A percentile compares a stretch with the other conserved stretches of the same genome.
Conservation (phyloP, 2,113 vertebrate genomes). For the Pollimyrus isidori region DNA sequence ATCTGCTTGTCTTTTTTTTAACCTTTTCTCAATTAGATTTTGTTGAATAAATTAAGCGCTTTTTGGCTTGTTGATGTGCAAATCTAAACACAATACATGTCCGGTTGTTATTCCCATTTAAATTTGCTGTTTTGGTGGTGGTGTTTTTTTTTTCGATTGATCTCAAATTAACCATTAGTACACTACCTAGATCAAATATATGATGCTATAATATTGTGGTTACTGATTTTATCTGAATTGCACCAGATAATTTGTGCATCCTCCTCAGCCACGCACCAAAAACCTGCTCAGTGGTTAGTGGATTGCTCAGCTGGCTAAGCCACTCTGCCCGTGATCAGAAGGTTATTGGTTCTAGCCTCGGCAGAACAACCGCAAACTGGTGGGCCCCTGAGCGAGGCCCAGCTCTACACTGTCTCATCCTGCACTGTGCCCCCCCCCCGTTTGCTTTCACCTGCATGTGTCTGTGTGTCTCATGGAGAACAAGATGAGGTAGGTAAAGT, state of each 20-base stretch:
- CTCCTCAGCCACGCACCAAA: too few species aligned
- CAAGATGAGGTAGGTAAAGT: neutral
- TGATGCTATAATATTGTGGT: neutral
- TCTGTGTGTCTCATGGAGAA: neutral
- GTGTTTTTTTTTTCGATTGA: neutral
- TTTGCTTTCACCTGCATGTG: neutral
- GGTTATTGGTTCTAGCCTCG: neutral
- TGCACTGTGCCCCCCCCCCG: neutral
- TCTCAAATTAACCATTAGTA: neutral
- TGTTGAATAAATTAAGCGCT: neutral
- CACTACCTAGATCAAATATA: neutral
- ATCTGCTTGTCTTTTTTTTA: conserved; percentile 13
- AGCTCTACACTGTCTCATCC: neutral
- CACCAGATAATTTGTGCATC: neutral
- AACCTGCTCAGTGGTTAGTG: neutral
- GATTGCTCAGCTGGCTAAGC: neutral
- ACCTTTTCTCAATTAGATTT: neutral
- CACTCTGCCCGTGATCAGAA: neutral
- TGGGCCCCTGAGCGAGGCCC: neutral
- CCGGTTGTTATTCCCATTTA: neutral
- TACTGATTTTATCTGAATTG: neutral
- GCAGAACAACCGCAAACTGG: neutral
- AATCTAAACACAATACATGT: neutral
- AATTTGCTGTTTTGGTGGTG: neutral
- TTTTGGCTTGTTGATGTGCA: neutral